Evolutionary conservation across 1,140 invertebrate species (phyloP).

Genomic region (Ceratina japonica): DNA sequence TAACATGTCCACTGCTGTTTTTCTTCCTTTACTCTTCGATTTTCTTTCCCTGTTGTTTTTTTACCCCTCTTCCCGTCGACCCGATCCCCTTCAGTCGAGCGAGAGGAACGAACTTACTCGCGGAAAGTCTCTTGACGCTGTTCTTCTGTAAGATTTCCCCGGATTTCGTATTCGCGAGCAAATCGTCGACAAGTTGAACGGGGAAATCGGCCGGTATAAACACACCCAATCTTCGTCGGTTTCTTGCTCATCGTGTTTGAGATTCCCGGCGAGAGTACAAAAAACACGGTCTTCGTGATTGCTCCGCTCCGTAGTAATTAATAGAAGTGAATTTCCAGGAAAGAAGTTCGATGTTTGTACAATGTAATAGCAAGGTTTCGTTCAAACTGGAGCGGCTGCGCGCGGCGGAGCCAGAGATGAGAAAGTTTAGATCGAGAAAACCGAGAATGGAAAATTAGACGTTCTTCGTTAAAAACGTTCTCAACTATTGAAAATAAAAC

Average conservation of each 20-base stretch:
- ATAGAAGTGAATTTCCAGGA: background rate
- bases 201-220: conserved; percentile 9
- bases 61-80: conserved; percentile 17
- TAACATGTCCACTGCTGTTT: too few species aligned
- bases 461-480: too few species aligned
- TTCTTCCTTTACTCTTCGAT: conserved; percentile 10
- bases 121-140: conserved; percentile 39
- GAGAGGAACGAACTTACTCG: conserved; percentile 26
- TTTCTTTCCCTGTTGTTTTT: too few species aligned
- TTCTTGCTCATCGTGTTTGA: background rate
- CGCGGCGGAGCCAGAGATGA: too few species aligned
- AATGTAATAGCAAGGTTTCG: too few species aligned
- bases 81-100: background rate
- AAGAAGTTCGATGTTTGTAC: too few species aligned
- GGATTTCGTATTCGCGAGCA: conserved; percentile 51
- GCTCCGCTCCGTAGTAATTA: background rate
- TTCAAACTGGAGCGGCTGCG: too few species aligned
- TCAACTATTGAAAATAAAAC: too few species aligned
- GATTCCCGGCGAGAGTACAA: conserved; percentile 10
- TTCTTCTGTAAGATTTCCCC: conserved; percentile 47
- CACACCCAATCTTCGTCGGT: background rate
- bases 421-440: too few species aligned
- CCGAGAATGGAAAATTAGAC: too few species aligned
- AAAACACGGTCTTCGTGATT: conserved; percentile 1
- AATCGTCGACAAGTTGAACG: conserved; percentile 22